Evolutionary conservation across 2,113 vertebrate genomes (phyloP), one percentile per base, ranked within the genome.

Genomic region (Equus quagga): DNA sequence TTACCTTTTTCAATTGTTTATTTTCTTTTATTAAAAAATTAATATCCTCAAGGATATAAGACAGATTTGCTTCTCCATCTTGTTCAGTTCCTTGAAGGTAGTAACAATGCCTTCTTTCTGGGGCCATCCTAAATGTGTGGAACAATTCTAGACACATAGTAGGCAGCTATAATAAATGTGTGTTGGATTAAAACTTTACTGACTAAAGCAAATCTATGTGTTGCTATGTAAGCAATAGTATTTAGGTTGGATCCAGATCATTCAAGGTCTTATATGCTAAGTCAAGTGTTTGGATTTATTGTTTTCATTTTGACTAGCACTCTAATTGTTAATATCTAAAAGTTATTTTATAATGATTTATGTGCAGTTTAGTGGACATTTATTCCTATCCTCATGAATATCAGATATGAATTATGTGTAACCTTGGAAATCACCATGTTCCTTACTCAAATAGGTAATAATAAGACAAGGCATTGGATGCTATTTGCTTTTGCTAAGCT

Each of bases 351-450:
- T 84, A 70, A 89, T 97, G 69, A 92, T 95, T 90, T 94, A 90
- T 92, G 49, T 81, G 51, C 62, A 96, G 73, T 83, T 98, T 96
- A 95, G 72, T 58, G 36, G 26, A 89, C 78, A 93, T 97, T 96
- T 97, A 97, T 96, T 96, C 67, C 62, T 89, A 36, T 79, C 26
- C 36, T 96, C 41, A 81, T 95, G 73, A 96, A 91, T 97, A 73
- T 91, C 86, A 97, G 49, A 72, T 93, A 83, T 79, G 92, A 96
- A 93, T 97, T 96, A 92, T 88, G n/a, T 82, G 62, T 78, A 94
- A 97, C 76, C 93, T 91, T 98, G 93, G 67, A 93, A 94, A 58
- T 94, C 95, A 95, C 56, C n/a, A 96, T 93, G 54, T 84, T 98
- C 73, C n/a, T 89, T 88, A 94, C 89, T 94, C 73, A 33, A 96